Base-by-base conservation (phyloP, 2,113 vertebrate genomes). In the Semicossyphus pulcher region DNA sequence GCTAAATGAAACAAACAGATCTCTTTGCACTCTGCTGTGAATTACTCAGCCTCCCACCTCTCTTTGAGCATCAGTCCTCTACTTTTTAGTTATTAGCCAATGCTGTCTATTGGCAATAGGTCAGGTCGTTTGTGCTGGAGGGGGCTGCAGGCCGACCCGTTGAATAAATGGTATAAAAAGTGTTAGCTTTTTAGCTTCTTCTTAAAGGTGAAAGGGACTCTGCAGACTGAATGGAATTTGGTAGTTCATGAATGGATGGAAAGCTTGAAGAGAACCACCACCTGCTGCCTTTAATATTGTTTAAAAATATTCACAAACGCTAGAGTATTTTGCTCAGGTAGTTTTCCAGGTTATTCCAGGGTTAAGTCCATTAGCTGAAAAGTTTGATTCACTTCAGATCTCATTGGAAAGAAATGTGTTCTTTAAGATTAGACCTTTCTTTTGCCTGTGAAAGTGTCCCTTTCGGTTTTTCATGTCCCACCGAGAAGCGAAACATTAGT, bases 1-100 rank as follows among this genome's bases (percentile, higher is more conserved):
- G 48, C 39, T 51, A 73, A 81, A 87, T 80, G 75, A 86, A 81
- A 84, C 47, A 81, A 85, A 81, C 36, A 42, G 44, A 18, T 66
- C 45, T 41, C 25, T 82, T 80, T 82, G 58, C 59, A 70, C 67
- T 54, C 39, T 6, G 15, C 52, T 62, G 70, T 59, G 58, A 76
- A 73, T 10, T 34, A 69, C 62, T 72, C 59, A 42, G 41, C 72
- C 71, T 67, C 71, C 70, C 52, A 68, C 67, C 53, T 62, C 52
- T 65, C 28, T 32, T 48, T 69, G 42, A 39, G 29, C 47, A 51
- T 62, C 16, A 64, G 29, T 48, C 26, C n/a, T n/a, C n/a, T n/a
- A 48, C 76, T 86, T 25, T 52, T 34, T 14, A 78, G 58, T 61
- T 52, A 78, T 81, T 66, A 81, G n/a, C n/a, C n/a, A n/a, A n/a